Evolutionary conservation across 2,113 vertebrate species (phyloP).

Genomic region (Calonectris borealis): DNA sequence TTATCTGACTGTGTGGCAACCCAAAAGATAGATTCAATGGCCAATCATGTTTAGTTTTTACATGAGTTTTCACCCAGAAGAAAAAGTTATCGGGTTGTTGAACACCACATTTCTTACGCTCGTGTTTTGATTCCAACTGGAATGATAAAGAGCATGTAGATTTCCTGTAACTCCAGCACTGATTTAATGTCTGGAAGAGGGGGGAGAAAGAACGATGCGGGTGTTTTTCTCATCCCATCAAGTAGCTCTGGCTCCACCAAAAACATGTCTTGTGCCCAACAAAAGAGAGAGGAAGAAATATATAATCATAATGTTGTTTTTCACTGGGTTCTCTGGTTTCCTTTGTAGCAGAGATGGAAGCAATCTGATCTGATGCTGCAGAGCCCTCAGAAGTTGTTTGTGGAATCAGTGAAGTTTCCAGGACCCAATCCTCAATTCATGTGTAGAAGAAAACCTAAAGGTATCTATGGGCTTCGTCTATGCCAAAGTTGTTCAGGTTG

Average conservation of each 20-base stretch:
- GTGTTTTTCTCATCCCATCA: not conserved
- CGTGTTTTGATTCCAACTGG: not conserved
- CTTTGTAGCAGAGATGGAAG: not conserved
- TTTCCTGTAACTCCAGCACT: not conserved
- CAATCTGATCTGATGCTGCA: not conserved
- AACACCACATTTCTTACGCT: not conserved
- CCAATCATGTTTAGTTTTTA: not conserved
- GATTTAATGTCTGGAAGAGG: not conserved
- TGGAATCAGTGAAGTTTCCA: not conserved
- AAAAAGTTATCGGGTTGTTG: not conserved
- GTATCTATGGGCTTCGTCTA: not conserved
- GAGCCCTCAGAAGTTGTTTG: not conserved
- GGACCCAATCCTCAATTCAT: not conserved
- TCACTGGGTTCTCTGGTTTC: not conserved
- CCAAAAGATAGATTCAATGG: not conserved
- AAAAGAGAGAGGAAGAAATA: not conserved
- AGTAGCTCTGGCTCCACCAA: not conserved
- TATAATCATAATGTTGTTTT: not conserved
- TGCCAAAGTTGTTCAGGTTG: not conserved
- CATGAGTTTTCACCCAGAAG: not conserved
- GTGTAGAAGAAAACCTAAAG: not conserved
- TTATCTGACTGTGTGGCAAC: not conserved
- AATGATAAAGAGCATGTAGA: not conserved
- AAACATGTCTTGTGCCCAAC: not conserved
- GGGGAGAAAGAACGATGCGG: fast-evolving